Conservation (phyloP, 1,140 invertebrate genomes). For the Liolophura sinensis region DNA sequence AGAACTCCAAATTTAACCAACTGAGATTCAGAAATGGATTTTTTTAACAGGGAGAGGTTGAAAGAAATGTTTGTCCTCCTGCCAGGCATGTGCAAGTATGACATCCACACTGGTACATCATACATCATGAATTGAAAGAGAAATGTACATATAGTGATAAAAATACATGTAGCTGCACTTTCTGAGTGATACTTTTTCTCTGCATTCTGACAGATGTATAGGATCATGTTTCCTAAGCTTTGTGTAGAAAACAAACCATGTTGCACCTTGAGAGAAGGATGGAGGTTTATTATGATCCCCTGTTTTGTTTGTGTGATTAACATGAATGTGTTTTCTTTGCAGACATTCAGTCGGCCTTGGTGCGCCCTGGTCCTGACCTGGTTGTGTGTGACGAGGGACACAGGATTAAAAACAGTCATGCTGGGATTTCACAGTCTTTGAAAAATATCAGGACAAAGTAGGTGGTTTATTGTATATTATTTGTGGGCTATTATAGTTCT, state of each 20-base stretch:
- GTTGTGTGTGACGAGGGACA: slow-evolving; percentile 96
- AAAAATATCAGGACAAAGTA: slow-evolving; percentile 74
- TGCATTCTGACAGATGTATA: background rate
- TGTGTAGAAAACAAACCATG: too few relatives aligned
- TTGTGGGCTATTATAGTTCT: background rate
- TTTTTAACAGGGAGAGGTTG: too few relatives aligned
- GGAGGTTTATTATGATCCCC: background rate
- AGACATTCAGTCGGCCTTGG: slow-evolving; percentile 85
- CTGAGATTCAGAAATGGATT: too few relatives aligned
- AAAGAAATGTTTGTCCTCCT: too few relatives aligned
- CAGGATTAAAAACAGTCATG: slow-evolving; percentile 87
- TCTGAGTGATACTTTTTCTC: background rate
- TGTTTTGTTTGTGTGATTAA: background rate
- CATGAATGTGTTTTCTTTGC: slow-evolving; percentile 18
- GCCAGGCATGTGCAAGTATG: too few relatives aligned
- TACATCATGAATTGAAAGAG: too few relatives aligned
- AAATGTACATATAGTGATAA: too few relatives aligned
- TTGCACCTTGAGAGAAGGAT: too few relatives aligned
- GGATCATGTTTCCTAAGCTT: too few relatives aligned
- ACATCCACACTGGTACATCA: too few relatives aligned
- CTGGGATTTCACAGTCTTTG: slow-evolving; percentile 83
- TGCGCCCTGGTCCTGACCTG: slow-evolving; percentile 86
- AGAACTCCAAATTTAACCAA: too few relatives aligned
- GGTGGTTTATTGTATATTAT: slow-evolving; percentile 9
- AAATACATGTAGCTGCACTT: too few relatives aligned